phyloP scores from a whole-genome alignment of 23 tunicate genomes.

The Diplosoma virens region DNA sequence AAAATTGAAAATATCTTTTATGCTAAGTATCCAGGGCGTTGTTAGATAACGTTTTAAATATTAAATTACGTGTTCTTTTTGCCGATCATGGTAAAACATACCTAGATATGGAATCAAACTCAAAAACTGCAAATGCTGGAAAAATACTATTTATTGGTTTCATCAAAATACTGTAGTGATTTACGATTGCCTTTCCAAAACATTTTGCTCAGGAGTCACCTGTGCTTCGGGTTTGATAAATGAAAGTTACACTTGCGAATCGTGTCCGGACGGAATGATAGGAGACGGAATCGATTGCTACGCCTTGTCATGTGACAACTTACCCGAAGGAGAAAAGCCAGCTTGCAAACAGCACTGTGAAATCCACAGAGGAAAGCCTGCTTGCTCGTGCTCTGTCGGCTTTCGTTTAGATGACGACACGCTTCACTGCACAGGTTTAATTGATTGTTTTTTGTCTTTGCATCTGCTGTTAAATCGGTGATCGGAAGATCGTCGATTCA shows the following conservation, averaged over 20 bases:
- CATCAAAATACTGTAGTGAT: no score
- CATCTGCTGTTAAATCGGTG: no score
- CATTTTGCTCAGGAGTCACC: slow-evolving; percentile 29
- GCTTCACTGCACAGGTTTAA: slow-evolving; percentile 45
- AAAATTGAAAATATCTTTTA: no score
- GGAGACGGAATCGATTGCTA: slow-evolving; percentile 74
- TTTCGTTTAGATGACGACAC: slow-evolving; percentile 7
- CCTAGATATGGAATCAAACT: no score
- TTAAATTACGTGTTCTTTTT: no score
- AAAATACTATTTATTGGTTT: no score
- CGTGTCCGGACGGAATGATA: slow-evolving; percentile 68
- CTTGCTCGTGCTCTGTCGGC: slow-evolving; percentile 31
- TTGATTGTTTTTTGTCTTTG: not conserved
- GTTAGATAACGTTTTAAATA: no score
- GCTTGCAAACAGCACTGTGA: slow-evolving; percentile 30
- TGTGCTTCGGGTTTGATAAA: slow-evolving; percentile 15
- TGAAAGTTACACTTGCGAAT: slow-evolving; percentile 47
- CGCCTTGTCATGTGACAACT: slow-evolving; percentile 28
- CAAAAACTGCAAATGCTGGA: no score
- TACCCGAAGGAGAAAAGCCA: not conserved
- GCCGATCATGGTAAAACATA: no score
- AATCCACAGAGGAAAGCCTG: slow-evolving; percentile 28
- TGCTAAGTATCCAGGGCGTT: no score
- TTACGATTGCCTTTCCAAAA: no score
- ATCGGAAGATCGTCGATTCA: no score